A percentile compares a stretch with the other conserved stretches of the same genome.
phyloP scores from a whole-genome alignment of 2,888 invertebrate species.

The Iselma pallidipennis region DNA sequence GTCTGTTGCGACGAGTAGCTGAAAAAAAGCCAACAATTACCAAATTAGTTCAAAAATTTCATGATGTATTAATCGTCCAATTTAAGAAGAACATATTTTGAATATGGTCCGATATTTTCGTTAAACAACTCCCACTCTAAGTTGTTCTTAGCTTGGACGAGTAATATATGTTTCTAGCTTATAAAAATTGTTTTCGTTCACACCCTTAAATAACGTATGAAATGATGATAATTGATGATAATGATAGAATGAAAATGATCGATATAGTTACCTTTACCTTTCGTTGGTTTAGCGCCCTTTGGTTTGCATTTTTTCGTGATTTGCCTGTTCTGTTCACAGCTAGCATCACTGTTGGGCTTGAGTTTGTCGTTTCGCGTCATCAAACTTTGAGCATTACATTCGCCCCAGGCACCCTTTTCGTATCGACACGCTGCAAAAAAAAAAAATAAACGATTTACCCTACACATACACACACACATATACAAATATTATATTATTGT shows the following conservation, averaged over 20 bases:
- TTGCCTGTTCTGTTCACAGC: conserved; percentile 81
- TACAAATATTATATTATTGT: too few relatives aligned
- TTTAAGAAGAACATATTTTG: neutral
- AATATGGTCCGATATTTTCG: too few relatives aligned
- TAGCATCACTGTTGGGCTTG: conserved; percentile 79
- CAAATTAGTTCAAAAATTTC: conserved; percentile 10
- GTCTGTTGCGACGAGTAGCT: conserved; percentile 54
- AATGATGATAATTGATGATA: too few relatives aligned
- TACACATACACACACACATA: too few relatives aligned
- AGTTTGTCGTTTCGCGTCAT: conserved; percentile 83
- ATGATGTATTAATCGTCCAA: neutral
- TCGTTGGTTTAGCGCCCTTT: conserved; percentile 66
- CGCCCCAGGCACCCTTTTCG: conserved; percentile 86
- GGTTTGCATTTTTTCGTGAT: conserved; percentile 88
- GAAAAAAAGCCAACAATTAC: conserved; percentile 36
- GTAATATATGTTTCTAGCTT: too few relatives aligned
- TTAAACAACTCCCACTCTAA: too few relatives aligned
- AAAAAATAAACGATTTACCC: neutral
- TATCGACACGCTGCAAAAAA: conserved; percentile 77
- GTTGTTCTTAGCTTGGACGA: too few relatives aligned
- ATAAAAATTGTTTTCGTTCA: too few relatives aligned
- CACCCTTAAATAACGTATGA: too few relatives aligned
- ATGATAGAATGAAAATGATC: conserved; percentile 14
- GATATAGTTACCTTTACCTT: conserved; percentile 59
- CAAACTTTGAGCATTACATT: conserved; percentile 77